Conservation (phyloP, 2,113 vertebrate genomes). For the Cyprinus carpio region DNA sequence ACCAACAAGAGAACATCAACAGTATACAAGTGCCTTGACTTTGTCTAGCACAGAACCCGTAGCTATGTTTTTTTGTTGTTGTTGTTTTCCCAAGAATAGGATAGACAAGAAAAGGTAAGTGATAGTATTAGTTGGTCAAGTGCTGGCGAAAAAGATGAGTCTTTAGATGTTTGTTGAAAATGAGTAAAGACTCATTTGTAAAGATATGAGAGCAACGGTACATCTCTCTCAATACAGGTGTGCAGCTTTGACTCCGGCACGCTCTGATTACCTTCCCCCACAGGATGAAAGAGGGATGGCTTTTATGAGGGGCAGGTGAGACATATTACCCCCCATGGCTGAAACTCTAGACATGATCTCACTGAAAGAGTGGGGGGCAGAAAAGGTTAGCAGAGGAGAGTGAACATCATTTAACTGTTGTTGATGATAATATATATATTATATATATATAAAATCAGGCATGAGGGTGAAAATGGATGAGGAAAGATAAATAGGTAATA, state of each 20-base stretch:
- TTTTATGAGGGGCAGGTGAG: slow-evolving; percentile 53
- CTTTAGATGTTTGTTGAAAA: too few species aligned
- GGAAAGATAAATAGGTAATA: neutral
- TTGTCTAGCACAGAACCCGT: too few species aligned
- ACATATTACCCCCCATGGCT: slow-evolving; percentile 55
- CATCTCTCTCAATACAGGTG: slow-evolving; percentile 56
- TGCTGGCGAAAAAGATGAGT: too few species aligned
- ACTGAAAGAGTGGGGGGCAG: neutral
- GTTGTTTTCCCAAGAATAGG: too few species aligned
- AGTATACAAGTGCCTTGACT: too few species aligned
- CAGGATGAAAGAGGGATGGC: slow-evolving; percentile 56
- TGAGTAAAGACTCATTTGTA: too few species aligned
- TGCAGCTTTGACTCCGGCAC: slow-evolving; percentile 16
- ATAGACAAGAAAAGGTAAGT: too few species aligned
- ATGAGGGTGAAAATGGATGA: neutral
- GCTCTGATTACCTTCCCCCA: slow-evolving; percentile 61
- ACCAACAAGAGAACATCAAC: too few species aligned
- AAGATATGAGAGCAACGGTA: neutral
- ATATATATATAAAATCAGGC: too few species aligned
- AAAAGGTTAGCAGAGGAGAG: neutral
- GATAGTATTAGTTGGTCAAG: too few species aligned
- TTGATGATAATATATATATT: neutral
- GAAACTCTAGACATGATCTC: slow-evolving; percentile 57
- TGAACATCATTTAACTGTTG: neutral
- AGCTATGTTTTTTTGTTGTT: too few species aligned